These are phyloP conservation scores for Lates japonicus DNA, from an alignment of 2,797 vertebrate species.

Conservation along the genomic window DNA sequence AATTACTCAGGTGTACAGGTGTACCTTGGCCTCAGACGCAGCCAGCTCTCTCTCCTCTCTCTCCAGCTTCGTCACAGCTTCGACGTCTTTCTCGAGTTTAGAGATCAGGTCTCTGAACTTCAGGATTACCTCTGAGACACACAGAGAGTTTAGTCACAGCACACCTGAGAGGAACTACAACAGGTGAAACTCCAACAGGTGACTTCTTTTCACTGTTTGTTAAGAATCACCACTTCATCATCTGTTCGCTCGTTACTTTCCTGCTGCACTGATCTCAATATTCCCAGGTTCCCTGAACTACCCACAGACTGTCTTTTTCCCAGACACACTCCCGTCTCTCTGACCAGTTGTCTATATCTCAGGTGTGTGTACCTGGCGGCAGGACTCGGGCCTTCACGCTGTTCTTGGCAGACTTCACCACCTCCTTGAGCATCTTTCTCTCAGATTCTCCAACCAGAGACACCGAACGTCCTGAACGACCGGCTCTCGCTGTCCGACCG, in stretches of 20 bases:
- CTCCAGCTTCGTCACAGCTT: slow-evolving; percentile 93
- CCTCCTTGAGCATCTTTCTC: slow-evolving; percentile 95
- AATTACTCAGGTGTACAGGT: neutral
- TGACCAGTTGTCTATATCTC: neutral
- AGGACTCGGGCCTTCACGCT: slow-evolving; percentile 94
- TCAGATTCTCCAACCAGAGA: slow-evolving; percentile 96
- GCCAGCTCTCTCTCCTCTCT: slow-evolving; percentile 93
- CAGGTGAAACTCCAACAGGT: neutral
- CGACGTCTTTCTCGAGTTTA: slow-evolving; percentile 94
- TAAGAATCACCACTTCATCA: neutral
- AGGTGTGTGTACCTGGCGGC: slow-evolving; percentile 88
- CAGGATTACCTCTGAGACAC: slow-evolving; percentile 91
- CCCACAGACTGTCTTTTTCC: neutral
- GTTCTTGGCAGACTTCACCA: slow-evolving; percentile 92
- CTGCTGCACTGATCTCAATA: neutral
- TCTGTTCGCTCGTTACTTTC: neutral
- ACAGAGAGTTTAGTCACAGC: neutral
- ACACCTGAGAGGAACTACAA: neutral
- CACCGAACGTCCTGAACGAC: slow-evolving; percentile 93
- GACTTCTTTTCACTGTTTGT: neutral
- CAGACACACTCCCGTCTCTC: neutral
- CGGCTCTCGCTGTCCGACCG: slow-evolving; percentile 94
- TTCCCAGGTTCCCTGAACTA: neutral
- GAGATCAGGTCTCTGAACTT: slow-evolving; percentile 95
- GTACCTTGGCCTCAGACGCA: slow-evolving; percentile 91